Conservation (phyloP, 2,113 vertebrate genomes). For the Takifugu flavidus region DNA sequence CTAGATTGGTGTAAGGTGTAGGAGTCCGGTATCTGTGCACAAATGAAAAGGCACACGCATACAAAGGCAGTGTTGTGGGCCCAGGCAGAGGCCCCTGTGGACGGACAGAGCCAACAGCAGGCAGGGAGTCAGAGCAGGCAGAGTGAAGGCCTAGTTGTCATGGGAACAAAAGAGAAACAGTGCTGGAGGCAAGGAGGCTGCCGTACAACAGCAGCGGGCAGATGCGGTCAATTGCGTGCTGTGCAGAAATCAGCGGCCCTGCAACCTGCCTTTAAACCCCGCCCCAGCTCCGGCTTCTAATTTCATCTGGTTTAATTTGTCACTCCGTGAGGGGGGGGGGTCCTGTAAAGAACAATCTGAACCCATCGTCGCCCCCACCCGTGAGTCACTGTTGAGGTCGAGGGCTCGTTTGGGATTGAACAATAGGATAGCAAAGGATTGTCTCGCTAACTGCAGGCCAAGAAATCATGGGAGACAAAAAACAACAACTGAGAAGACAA, state of each 20-base stretch:
- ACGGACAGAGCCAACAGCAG: conserved; percentile 49
- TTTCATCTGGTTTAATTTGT: conserved; percentile 31
- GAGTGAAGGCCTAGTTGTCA: conserved; percentile 61
- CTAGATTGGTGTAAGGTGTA: conserved; percentile 30
- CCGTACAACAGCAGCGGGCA: conserved; percentile 59
- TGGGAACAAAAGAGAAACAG: conserved; percentile 67
- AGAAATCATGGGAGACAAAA: conserved; percentile 8
- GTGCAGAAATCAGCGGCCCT: conserved; percentile 39
- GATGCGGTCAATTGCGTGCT: conserved; percentile 50
- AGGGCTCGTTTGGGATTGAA: too few species aligned
- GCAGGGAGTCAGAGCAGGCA: conserved; percentile 50
- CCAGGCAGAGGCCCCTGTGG: conserved; percentile 42
- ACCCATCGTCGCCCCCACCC: too few species aligned
- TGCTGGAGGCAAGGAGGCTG: conserved; percentile 58
- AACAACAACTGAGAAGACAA: conserved; percentile 29
- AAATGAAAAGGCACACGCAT: conserved; percentile 26
- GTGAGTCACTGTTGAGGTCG: neutral
- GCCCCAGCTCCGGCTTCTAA: conserved; percentile 1
- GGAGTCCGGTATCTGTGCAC: conserved; percentile 29
- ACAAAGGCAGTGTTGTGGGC: conserved; percentile 27
- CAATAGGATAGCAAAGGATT: conserved; percentile 37
- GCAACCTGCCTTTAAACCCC: conserved; percentile 29
- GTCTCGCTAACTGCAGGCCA: conserved; percentile 25
- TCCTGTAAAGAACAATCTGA: conserved; percentile 4
- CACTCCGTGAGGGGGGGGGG: neutral